Evolutionary conservation across 1,140 invertebrate species (phyloP), one percentile per base, ranked within the genome.

Genomic region (Diachasma alloeum): DNA sequence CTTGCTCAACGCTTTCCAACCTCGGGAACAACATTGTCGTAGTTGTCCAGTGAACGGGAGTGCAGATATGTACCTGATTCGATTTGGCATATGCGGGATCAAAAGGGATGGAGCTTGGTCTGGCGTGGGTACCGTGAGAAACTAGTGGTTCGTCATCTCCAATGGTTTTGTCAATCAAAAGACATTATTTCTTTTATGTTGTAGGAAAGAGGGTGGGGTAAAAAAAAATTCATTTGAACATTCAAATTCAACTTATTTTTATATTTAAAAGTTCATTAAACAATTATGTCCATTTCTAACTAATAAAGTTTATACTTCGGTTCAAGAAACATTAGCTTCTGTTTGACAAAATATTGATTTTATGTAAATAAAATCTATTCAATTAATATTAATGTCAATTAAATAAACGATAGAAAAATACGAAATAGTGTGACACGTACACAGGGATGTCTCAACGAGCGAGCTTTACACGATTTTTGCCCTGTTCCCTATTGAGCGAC

Each of bases 11-110:
- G 86, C 87, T 87, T 86, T 84, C 82, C 81, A 31, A 63, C 59
- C 87, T 88, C 88, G 88, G 87, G 88, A 89, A 89, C 87, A 89
- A 89, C 82, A 89, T 89, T 88, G 87, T 87, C 84, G 82, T 81
- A 77, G 85, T 82, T 80, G 79, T 83, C 81, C 81, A 81, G 87
- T 83, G 82, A 79, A 81, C 22, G 37, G 4, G 81, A 79, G 79
- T 88, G 87, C 88, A 89, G 89, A 83, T 80, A 90, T 90, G 89
- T 90, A 83, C 85, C 83, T 83, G 84, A 69, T 67, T 67, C 69
- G 75, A 76, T 74, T 76, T 75, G 76, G 77, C 53, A 78, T 78
- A 68, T 42, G 75, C 39, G 24, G 63, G 66, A 68, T 44, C 15
- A 46, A 78, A 75, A 79, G 80, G 78, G 81, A 48, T 46, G 42